Conservation (phyloP, 2,113 vertebrate genomes). For the Spizaetus ornatus region DNA sequence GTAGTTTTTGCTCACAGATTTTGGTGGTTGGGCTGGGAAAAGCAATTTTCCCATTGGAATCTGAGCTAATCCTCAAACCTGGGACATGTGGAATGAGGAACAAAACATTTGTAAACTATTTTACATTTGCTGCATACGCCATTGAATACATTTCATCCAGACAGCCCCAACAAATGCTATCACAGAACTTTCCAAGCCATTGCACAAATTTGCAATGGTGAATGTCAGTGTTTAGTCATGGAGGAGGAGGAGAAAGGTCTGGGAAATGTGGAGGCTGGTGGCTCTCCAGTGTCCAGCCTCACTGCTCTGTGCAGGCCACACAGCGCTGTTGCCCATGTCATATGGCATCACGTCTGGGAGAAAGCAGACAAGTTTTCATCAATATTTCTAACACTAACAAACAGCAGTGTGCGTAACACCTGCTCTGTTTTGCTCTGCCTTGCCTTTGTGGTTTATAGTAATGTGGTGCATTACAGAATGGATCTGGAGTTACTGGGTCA, state of each 20-base stretch:
- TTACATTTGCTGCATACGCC: not conserved
- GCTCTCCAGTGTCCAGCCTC: not conserved
- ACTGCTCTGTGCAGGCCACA: not conserved
- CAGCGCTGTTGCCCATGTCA: rapidly evolving
- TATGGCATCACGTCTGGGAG: rapidly evolving
- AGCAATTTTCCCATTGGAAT: not conserved
- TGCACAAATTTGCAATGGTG: not conserved
- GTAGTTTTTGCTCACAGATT: not conserved
- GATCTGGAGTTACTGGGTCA: not conserved
- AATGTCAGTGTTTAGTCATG: not conserved
- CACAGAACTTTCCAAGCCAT: not conserved
- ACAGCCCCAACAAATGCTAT: not conserved
- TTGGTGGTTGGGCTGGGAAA: not conserved
- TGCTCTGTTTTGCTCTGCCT: not conserved
- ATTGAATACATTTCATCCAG: not conserved
- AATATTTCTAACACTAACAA: not conserved
- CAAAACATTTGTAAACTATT: not conserved
- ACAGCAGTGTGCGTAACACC: not conserved
- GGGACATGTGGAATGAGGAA: not conserved
- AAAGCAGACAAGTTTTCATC: not conserved
- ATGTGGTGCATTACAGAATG: not conserved
- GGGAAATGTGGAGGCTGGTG: not conserved
- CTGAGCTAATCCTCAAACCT: not conserved
- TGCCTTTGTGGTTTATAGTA: not conserved
- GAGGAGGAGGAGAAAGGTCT: not conserved